A percentile compares a stretch with the other conserved stretches of the same genome.
Evolutionary conservation across 2,888 invertebrate genomes (phyloP).

Genomic region (Capitulum mitella): DNA sequence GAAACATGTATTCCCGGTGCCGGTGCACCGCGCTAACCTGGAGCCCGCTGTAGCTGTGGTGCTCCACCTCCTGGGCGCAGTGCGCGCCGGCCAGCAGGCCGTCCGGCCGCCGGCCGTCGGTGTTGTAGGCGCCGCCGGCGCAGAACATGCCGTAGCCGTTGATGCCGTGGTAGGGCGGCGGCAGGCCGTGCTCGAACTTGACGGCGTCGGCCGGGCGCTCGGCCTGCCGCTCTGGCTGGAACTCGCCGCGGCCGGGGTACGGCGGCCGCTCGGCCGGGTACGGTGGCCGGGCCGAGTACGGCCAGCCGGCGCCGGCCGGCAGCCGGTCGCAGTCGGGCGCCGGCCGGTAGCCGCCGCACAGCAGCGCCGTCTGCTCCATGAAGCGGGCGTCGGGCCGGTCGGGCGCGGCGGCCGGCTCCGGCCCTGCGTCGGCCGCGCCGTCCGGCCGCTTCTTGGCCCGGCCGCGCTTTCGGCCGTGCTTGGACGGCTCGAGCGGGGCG

Average conservation of each 20-base stretch:
- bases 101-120: not conserved
- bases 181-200: not conserved
- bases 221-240: not conserved
- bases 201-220: not conserved
- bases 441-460: constrained; percentile 83
- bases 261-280: not conserved
- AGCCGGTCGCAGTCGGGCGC: not conserved
- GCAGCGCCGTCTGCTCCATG: not conserved
- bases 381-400: not conserved
- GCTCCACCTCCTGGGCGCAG: not conserved
- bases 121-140: not conserved
- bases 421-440: not conserved
- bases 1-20: too few species aligned
- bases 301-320: not conserved
- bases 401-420: not conserved
- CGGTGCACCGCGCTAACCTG: too few species aligned
- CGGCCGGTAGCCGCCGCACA: not conserved
- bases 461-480: constrained; percentile 85
- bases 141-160: not conserved
- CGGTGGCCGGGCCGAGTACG: not conserved
- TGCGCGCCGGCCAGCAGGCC: not conserved
- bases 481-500: constrained; percentile 93
- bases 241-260: not conserved
- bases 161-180: constrained; percentile 4
- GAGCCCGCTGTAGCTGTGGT: constrained; percentile 38